Conservation (phyloP, 2,888 invertebrate genomes). For the Prosopocoilus inquinatus region DNA sequence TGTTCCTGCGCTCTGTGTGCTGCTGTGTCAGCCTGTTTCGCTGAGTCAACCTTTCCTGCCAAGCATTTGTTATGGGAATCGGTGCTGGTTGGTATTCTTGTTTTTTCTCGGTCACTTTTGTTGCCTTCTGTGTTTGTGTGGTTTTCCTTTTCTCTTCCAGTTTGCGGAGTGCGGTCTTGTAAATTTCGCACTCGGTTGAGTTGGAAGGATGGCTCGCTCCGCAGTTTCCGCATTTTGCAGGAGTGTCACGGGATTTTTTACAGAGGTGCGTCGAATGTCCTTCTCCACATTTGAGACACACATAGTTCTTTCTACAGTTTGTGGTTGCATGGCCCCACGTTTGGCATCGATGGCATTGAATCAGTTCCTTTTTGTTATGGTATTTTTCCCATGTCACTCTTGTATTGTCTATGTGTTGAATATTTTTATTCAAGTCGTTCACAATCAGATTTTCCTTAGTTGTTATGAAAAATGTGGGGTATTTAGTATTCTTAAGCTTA, state of each 20-base stretch:
- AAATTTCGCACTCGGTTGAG: constrained; percentile 6
- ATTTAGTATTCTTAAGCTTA: background rate
- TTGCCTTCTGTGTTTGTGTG: background rate
- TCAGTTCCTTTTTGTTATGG: background rate
- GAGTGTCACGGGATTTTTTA: background rate
- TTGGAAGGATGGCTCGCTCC: no score
- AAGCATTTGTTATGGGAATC: background rate
- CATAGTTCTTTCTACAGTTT: constrained; percentile 2
- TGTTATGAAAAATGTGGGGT: background rate
- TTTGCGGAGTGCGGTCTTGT: background rate
- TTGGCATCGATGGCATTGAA: constrained; percentile 18
- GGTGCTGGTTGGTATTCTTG: background rate
- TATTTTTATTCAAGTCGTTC: background rate
- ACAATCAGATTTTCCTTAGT: background rate
- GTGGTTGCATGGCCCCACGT: constrained; percentile 16
- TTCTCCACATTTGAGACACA: constrained; percentile 15
- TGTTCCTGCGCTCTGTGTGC: background rate
- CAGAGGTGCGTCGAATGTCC: constrained; percentile 6
- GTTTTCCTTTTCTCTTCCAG: background rate
- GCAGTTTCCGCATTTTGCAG: constrained; percentile 17
- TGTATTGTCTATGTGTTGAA: background rate
- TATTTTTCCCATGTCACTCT: background rate
- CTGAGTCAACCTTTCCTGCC: background rate
- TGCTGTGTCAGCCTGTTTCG: background rate
- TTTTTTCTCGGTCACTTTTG: background rate